Percentiles rank a stretch among this genome's conserved stretches.
Evolutionary conservation across 2,797 vertebrate genomes (phyloP).

Genomic region (Falco berigora): DNA sequence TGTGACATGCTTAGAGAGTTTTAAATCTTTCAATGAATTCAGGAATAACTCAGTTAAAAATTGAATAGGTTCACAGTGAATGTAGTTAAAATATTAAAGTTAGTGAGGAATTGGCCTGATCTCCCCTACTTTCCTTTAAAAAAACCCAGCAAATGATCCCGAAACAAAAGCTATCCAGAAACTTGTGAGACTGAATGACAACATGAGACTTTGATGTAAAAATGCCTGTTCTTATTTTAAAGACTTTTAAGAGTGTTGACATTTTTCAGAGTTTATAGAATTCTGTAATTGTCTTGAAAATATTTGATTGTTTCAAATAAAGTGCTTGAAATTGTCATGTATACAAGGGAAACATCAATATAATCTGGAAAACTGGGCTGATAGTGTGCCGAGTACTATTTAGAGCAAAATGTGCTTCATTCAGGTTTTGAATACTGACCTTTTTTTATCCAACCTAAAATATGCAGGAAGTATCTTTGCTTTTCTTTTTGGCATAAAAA

Average conservation of each 20-base stretch:
- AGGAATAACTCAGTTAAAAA: background rate
- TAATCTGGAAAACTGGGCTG: background rate
- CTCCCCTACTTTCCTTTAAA: background rate
- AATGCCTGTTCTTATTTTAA: background rate
- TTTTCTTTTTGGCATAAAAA: background rate
- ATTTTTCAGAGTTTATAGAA: background rate
- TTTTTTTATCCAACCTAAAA: background rate
- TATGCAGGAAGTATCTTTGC: background rate
- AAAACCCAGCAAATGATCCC: accelerated
- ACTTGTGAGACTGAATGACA: background rate
- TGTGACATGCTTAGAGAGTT: background rate
- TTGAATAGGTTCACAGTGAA: background rate
- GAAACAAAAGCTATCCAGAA: background rate
- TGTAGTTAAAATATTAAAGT: background rate
- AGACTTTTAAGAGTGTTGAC: background rate
- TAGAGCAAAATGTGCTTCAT: background rate
- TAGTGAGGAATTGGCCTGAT: background rate
- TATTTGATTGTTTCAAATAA: background rate
- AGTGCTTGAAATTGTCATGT: background rate
- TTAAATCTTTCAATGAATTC: background rate
- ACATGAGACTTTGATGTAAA: background rate
- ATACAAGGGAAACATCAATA: background rate
- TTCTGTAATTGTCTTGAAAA: background rate
- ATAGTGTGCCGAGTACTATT: background rate
- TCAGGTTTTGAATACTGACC: background rate